Evolutionary conservation across 2,888 invertebrate genomes (phyloP), one percentile per base, ranked within the genome.

Genomic region (Alcis repandata): DNA sequence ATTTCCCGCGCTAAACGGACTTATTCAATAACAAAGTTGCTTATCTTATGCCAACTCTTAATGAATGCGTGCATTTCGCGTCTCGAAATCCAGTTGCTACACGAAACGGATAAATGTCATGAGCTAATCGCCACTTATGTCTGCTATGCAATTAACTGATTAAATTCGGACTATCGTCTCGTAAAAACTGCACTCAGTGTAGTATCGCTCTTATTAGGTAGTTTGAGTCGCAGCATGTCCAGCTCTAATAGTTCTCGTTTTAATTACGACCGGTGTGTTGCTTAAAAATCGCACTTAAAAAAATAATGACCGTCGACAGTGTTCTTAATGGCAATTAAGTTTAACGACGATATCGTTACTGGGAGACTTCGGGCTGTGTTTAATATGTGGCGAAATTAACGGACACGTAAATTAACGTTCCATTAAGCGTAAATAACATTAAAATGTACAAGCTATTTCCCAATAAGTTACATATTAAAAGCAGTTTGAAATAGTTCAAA

Each of bases 11-110:
- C 79, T 72, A 77, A 82, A 79, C 78, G 73, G 72, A 80, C 82
- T 78, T 80, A 86, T 86, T 84, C 76, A 85, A 84, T 84, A 84
- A 86, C 80, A 77, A 79, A 78, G 78, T 84, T 79, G 79, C 73
- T 79, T 79, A 79, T 84, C 82, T 80, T 72, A 63, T 51, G 69
- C 64, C 71, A 81, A 85, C 74, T 87, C 87, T 85, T 87, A 87
- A 88, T 87, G 80, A 86, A 83, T 78, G 78, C 79, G 71, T 75
- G 73, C 53, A 56, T 65, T 67, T 69, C 66, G 52, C 19, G 19
- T 63, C 49, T 62, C 19, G 63, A 51, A 61, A 63, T 63, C 40
- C 56, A 48, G 52, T 63, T 60, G 54, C 51, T 36, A 49, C 52
- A 45, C 9, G 15, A 53, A n/a, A 57, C 54, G 52, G 19, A 53